Evolutionary conservation across 2,888 invertebrate genomes (phyloP).

Genomic region (Drosophila seclusa): DNA sequence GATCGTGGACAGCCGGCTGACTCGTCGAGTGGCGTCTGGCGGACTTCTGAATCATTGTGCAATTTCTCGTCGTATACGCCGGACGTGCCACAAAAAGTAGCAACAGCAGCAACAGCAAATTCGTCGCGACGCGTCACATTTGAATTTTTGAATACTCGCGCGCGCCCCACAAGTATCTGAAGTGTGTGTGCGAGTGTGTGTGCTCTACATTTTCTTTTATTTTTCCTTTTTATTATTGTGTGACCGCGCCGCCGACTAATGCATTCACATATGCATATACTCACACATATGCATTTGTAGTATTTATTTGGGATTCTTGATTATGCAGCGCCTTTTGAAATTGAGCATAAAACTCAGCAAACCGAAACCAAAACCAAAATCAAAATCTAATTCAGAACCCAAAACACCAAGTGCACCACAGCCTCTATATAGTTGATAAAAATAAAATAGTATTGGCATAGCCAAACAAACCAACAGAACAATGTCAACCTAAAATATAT

Average conservation of each 20-base stretch:
- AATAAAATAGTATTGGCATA: constrained; percentile 7
- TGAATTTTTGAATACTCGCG: constrained; percentile 25
- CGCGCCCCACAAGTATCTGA: constrained; percentile 3
- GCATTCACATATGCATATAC: constrained; percentile 19
- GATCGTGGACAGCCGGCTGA: constrained; percentile 39
- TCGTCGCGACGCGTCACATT: constrained; percentile 5
- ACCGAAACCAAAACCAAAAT: constrained; percentile 10
- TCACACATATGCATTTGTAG: background rate
- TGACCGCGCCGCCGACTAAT: constrained; percentile 16
- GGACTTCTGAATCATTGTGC: constrained; percentile 73
- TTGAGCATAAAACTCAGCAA: constrained; percentile 25
- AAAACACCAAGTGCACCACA: constrained; percentile 10
- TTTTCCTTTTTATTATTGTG: constrained; percentile 49
- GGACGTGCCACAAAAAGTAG: constrained; percentile 59
- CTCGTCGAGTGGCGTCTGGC: constrained; percentile 38
- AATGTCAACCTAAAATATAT: constrained; percentile 11
- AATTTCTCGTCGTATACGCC: constrained; percentile 69
- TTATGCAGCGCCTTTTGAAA: constrained; percentile 24
- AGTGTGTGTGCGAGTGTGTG: constrained; percentile 19
- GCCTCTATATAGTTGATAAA: constrained; percentile 10
- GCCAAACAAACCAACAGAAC: constrained; percentile 15
- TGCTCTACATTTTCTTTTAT: constrained; percentile 63
- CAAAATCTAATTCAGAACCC: constrained; percentile 12
- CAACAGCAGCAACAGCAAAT: constrained; percentile 1
- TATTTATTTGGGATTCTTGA: constrained; percentile 35